Conservation (phyloP, 2,888 invertebrate genomes). For the Cenopis cana region DNA sequence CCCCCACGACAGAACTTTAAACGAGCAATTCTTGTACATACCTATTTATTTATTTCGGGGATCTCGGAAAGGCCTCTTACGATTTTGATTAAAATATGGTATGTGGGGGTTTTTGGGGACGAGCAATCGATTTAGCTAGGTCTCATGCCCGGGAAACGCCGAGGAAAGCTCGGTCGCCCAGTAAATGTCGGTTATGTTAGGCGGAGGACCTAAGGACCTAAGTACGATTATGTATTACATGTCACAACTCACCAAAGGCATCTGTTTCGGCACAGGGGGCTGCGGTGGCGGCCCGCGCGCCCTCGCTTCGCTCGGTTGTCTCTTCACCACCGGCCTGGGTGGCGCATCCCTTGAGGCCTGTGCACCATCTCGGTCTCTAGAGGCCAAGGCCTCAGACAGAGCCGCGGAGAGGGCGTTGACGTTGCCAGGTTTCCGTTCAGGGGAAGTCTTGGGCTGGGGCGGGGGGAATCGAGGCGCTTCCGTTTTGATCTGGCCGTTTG, state of each 20-base stretch:
- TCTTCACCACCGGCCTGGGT: constrained; percentile 62
- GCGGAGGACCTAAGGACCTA: too few relatives aligned
- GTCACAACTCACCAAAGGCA: constrained; percentile 84
- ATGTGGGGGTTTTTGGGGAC: too few relatives aligned
- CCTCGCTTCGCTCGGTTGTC: constrained; percentile 75
- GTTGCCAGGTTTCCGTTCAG: constrained; percentile 69
- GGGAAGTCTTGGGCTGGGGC: constrained; percentile 65
- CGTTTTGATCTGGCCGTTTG: constrained; percentile 72
- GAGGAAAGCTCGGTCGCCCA: too few relatives aligned
- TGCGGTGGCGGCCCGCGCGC: constrained; percentile 92
- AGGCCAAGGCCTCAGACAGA: constrained; percentile 70
- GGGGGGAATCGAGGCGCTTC: constrained; percentile 72
- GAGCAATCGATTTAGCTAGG: too few relatives aligned
- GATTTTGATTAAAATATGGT: too few relatives aligned
- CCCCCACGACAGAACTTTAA: too few relatives aligned
- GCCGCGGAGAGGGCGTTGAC: constrained; percentile 73
- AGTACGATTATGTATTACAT: not conserved
- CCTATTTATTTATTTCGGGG: too few relatives aligned
- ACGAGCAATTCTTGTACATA: too few relatives aligned
- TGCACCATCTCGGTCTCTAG: constrained; percentile 55
- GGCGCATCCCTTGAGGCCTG: constrained; percentile 67
- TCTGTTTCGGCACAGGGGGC: constrained; percentile 90
- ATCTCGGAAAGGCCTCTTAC: too few relatives aligned
- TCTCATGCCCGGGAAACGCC: too few relatives aligned
- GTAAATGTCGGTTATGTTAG: too few relatives aligned